These are phyloP conservation scores for Tanypteryx hageni DNA, from an alignment of 2,888 invertebrate species.

Conservation along the genomic window DNA sequence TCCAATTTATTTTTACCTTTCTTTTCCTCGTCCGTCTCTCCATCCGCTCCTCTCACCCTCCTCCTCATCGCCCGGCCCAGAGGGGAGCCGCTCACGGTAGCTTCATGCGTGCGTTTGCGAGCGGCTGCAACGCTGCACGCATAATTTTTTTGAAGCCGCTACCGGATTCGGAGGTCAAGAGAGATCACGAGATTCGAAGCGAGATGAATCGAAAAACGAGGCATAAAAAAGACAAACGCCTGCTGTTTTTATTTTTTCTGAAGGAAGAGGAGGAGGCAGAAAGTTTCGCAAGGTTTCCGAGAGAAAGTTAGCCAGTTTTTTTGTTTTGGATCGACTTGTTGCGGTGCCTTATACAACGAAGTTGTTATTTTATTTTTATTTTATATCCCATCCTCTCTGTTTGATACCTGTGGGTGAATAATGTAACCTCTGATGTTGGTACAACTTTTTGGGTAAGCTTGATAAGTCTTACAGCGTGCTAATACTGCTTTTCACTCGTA, in stretches of 20 bases:
- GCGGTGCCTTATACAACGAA: no score
- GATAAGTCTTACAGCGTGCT: no score
- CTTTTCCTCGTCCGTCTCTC: not conserved
- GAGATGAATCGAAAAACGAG: conserved; percentile 58
- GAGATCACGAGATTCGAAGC: conserved; percentile 40
- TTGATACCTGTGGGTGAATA: no score
- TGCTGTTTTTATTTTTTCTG: not conserved
- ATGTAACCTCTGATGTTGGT: no score
- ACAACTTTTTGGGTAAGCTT: no score
- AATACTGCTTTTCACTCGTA: no score
- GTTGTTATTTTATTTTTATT: no score
- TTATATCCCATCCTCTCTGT: no score
- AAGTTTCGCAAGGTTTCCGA: not conserved
- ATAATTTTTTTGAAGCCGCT: conserved; percentile 25
- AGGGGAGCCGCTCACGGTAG: conserved; percentile 3
- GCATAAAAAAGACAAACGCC: not conserved
- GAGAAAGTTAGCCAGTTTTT: not conserved
- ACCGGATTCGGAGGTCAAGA: conserved; percentile 50
- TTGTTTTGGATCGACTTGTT: not conserved
- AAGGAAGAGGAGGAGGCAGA: not conserved
- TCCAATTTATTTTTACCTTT: not conserved
- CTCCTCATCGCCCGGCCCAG: not conserved
- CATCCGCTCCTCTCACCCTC: not conserved
- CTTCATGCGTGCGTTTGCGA: not conserved
- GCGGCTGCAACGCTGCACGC: conserved; percentile 11